Conservation (phyloP, 2,113 vertebrate genomes). For the Helogale parvula region DNA sequence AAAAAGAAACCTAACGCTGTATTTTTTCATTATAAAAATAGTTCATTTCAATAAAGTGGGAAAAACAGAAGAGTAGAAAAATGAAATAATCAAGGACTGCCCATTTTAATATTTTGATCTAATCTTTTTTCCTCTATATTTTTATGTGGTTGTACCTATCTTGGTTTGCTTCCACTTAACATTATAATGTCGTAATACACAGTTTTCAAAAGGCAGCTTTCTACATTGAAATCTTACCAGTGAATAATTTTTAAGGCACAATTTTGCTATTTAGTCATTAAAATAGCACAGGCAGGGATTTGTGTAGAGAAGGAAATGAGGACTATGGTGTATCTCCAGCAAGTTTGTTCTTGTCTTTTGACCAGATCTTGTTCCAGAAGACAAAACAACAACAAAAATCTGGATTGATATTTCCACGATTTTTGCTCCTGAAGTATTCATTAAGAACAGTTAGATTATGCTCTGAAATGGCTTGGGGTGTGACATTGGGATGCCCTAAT, state of each 20-base stretch:
- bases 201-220: conserved; percentile 49
- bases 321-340: background rate
- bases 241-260: conserved; percentile 54
- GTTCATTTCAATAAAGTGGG: background rate
- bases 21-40: conserved; percentile 25
- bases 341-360: conserved; percentile 15
- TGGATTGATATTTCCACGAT: background rate
- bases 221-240: conserved; percentile 38
- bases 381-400: background rate
- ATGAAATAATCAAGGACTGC: conserved; percentile 27
- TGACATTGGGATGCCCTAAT: background rate
- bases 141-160: background rate
- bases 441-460: background rate
- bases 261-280: conserved; percentile 34
- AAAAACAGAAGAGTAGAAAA: conserved; percentile 15
- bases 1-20: background rate
- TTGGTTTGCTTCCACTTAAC: conserved; percentile 15
- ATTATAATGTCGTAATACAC: conserved; percentile 40
- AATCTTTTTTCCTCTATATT: background rate
- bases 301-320: conserved; percentile 1
- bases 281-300: background rate
- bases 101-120: conserved; percentile 31
- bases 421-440: background rate
- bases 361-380: background rate
- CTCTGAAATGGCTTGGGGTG: conserved; percentile 12